Percentiles rank a stretch among this genome's conserved stretches.
Conservation (phyloP, 2,797 vertebrate genomes). For the Phalanger gymnotis region DNA sequence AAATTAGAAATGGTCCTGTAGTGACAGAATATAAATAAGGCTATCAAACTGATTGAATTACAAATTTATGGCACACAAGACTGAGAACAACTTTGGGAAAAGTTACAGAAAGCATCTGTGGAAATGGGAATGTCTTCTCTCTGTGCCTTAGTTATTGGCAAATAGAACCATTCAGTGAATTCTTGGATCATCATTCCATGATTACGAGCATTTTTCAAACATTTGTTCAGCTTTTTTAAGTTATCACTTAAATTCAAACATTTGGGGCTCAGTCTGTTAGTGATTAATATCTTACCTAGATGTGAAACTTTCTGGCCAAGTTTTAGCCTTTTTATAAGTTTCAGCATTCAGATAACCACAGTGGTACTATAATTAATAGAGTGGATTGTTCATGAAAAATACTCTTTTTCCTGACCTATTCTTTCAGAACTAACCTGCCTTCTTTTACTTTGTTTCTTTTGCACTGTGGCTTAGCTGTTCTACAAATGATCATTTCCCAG, state of each 20-base stretch:
- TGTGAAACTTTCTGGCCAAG: slow-evolving; percentile 3
- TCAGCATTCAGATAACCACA: slow-evolving; percentile 1
- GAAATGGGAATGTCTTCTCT: slow-evolving; percentile 1
- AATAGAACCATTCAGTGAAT: not conserved
- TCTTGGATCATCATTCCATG: not conserved
- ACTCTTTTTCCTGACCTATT: slow-evolving; percentile 21
- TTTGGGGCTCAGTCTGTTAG: not conserved
- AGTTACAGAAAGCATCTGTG: not conserved
- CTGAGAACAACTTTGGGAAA: slow-evolving; percentile 29
- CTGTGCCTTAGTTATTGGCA: slow-evolving; percentile 25
- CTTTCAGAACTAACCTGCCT: not conserved
- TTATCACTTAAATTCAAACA: slow-evolving; percentile 13
- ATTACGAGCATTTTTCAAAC: slow-evolving; percentile 36
- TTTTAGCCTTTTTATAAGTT: not conserved
- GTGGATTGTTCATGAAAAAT: slow-evolving; percentile 25
- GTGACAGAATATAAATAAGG: not conserved
- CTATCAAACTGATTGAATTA: not conserved
- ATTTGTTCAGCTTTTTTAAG: slow-evolving; percentile 17
- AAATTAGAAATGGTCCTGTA: not conserved
- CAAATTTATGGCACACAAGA: slow-evolving; percentile 5
- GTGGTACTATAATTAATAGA: slow-evolving; percentile 35
- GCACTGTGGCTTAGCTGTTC: not conserved
- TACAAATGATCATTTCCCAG: not conserved
- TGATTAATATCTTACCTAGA: slow-evolving; percentile 46
- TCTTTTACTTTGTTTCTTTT: not conserved